Evolutionary conservation across 2,797 vertebrate genomes (phyloP).

Genomic region (Syncerus caffer): DNA sequence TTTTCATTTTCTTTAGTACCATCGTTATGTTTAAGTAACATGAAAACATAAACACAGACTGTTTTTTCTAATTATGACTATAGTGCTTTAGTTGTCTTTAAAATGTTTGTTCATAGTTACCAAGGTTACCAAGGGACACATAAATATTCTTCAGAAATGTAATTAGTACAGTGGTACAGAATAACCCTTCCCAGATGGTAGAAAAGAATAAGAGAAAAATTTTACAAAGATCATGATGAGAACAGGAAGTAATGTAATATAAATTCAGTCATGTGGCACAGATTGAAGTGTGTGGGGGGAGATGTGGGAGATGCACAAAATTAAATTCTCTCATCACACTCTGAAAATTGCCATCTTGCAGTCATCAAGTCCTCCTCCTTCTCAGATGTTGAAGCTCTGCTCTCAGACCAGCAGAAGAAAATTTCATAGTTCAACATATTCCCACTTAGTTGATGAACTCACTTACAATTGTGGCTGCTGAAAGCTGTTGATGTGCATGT

Average conservation of each 20-base stretch:
- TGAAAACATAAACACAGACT: conserved; percentile 41
- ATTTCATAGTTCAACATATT: conserved; percentile 55
- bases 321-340: conserved; percentile 36
- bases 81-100: conserved; percentile 3
- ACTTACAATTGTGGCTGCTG: conserved; percentile 72
- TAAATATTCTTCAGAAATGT: conserved; percentile 49
- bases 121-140: neutral
- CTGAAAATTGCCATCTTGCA: conserved; percentile 57
- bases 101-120: neutral
- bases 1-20: conserved; percentile 16
- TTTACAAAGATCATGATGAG: conserved; percentile 40
- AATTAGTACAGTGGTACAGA: conserved; percentile 34
- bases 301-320: conserved; percentile 43
- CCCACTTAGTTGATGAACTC: conserved; percentile 62
- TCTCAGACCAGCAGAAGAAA: conserved; percentile 66
- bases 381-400: conserved; percentile 57
- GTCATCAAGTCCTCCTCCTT: conserved; percentile 21
- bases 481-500: conserved; percentile 64
- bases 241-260: conserved; percentile 23
- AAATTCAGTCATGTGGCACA: conserved; percentile 42
- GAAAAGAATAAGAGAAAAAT: conserved; percentile 49
- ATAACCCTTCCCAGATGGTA: conserved; percentile 39
- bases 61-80: neutral
- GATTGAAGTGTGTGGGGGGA: conserved; percentile 8
- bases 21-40: conserved; percentile 18